Percentiles rank a stretch among this genome's conserved stretches.
Evolutionary conservation across 1,140 invertebrate genomes (phyloP).

Genomic region (Achatina immaculata): DNA sequence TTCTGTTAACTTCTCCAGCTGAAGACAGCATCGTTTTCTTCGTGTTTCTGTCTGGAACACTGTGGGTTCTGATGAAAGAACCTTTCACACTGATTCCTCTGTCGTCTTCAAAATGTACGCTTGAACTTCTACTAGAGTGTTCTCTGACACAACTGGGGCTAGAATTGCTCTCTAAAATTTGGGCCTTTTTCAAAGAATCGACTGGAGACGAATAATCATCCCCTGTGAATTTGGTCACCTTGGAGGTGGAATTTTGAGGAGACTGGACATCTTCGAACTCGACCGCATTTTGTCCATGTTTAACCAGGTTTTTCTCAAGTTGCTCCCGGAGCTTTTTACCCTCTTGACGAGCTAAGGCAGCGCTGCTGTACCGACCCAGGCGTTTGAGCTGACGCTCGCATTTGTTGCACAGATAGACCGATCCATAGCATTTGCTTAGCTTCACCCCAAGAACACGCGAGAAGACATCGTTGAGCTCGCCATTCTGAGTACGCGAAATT

Average conservation of each 20-base stretch:
- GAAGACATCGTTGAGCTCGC: slow-evolving; percentile 19
- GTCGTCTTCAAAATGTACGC: background rate
- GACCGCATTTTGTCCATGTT: slow-evolving; percentile 1
- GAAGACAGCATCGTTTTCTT: background rate
- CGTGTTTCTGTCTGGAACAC: background rate
- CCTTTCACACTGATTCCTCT: background rate
- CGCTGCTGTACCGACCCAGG: slow-evolving; percentile 21
- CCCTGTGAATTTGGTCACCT: background rate
- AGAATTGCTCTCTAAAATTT: background rate
- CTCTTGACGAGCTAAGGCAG: slow-evolving; percentile 13
- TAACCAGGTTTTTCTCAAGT: slow-evolving; percentile 17
- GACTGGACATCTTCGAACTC: slow-evolving; percentile 9
- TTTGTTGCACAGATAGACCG: slow-evolving; percentile 25
- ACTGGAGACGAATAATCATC: background rate
- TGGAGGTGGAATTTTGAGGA: background rate
- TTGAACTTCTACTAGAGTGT: background rate
- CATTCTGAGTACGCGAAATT: background rate
- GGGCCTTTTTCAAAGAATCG: background rate
- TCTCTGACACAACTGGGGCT: background rate
- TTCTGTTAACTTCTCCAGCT: background rate
- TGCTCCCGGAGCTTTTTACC: slow-evolving; percentile 9
- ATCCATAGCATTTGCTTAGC: background rate
- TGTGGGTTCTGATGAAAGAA: background rate
- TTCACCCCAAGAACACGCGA: slow-evolving; percentile 9
- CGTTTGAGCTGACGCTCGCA: slow-evolving; percentile 33